phyloP scores from a whole-genome alignment of 2,797 vertebrate species.

The Lepus townsendii region DNA sequence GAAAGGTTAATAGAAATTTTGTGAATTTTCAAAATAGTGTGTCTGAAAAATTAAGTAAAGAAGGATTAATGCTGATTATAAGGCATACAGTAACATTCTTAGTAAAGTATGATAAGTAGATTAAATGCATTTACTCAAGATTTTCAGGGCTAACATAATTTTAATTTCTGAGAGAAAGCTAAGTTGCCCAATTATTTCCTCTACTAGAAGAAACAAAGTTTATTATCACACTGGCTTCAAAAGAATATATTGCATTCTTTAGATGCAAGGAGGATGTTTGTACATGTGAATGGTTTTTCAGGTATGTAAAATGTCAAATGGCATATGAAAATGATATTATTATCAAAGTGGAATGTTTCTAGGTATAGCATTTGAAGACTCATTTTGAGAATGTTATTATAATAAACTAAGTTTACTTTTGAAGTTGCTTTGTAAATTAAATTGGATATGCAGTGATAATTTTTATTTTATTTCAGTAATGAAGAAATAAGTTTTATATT shows the following conservation, averaged over 20 bases:
- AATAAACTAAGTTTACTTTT: slow-evolving; percentile 13
- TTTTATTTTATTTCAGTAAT: slow-evolving; percentile 36
- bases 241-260: background rate
- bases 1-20: slow-evolving; percentile 75
- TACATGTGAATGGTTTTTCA: background rate
- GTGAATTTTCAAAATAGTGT: slow-evolving; percentile 8
- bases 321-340: background rate
- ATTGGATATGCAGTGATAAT: background rate
- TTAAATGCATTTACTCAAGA: background rate
- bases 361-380: background rate
- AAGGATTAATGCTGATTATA: slow-evolving; percentile 7
- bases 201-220: background rate
- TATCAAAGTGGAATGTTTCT: slow-evolving; percentile 4
- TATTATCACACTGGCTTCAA: background rate
- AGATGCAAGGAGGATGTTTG: background rate
- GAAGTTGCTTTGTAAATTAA: slow-evolving; percentile 29
- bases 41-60: slow-evolving; percentile 32
- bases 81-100: background rate
- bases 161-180: slow-evolving; percentile 12
- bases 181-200: background rate
- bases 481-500: background rate
- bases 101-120: slow-evolving; percentile 33
- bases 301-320: background rate
- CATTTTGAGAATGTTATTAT: background rate
- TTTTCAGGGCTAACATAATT: slow-evolving; percentile 40